phyloP scores from a whole-genome alignment of 2,797 vertebrate species.

The Schizopygopsis malacanthus region DNA sequence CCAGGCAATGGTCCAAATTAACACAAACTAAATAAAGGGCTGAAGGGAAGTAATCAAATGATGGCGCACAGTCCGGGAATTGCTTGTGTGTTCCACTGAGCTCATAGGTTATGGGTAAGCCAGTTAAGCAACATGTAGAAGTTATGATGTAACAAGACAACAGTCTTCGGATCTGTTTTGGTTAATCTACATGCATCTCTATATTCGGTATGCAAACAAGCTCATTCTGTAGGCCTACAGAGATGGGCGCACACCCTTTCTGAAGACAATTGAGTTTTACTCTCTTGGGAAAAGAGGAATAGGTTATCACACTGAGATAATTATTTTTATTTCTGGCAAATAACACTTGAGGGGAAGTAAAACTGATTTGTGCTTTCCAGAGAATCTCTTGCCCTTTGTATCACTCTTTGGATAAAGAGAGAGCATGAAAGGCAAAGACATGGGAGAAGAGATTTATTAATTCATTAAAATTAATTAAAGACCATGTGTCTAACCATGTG shows the following conservation, averaged over 20 bases:
- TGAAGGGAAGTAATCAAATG: constrained; percentile 25
- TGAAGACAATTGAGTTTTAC: neutral
- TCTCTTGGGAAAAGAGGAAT: neutral
- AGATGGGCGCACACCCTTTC: neutral
- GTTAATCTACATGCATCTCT: neutral
- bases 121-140: constrained; percentile 23
- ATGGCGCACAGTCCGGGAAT: constrained; percentile 15
- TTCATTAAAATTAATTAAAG: constrained; percentile 54
- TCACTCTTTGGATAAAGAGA: constrained; percentile 30
- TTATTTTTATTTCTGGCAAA: constrained; percentile 2
- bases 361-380: constrained; percentile 12
- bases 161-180: constrained; percentile 22
- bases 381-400: constrained; percentile 8
- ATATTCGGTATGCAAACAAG: constrained; percentile 18
- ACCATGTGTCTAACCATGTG: constrained; percentile 55
- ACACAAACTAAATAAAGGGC: constrained; percentile 15
- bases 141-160: constrained; percentile 14
- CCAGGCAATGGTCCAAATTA: constrained; percentile 26
- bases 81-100: constrained; percentile 36
- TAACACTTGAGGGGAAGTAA: neutral
- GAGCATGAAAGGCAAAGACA: constrained; percentile 12
- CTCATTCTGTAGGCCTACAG: neutral
- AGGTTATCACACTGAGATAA: neutral
- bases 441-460: constrained; percentile 70
- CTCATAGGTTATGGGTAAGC: constrained; percentile 8